Evolutionary conservation across 2,888 invertebrate species (phyloP).

Genomic region (Erebia palarica): DNA sequence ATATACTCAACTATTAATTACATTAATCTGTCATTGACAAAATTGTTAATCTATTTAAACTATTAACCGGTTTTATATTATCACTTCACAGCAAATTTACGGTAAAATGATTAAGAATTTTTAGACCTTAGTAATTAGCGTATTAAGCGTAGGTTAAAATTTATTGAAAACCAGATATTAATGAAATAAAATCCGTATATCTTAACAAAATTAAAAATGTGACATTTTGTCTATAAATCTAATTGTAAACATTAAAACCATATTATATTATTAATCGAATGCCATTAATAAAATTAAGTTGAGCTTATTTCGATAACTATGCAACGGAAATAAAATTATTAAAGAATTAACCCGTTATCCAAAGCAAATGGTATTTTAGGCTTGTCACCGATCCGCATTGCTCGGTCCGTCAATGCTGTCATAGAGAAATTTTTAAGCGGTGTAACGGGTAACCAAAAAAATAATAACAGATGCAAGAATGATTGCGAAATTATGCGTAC

Average conservation of each 20-base stretch:
- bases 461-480: constrained; percentile 42
- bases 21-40: not conserved
- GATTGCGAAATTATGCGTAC: constrained; percentile 56
- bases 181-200: not conserved
- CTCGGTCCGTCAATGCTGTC: constrained; percentile 34
- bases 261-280: too few species aligned
- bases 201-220: not conserved
- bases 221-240: not conserved
- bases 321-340: constrained; percentile 30
- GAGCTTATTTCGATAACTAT: not conserved
- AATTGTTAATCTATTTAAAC: not conserved
- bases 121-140: not conserved
- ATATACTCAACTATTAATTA: not conserved
- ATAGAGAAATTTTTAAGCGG: constrained; percentile 41
- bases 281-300: too few species aligned
- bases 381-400: constrained; percentile 37
- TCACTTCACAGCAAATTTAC: constrained; percentile 1
- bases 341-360: constrained; percentile 32
- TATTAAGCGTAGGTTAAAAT: not conserved
- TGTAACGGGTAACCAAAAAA: constrained; percentile 46
- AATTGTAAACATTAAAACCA: not conserved
- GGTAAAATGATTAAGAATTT: constrained; percentile 11
- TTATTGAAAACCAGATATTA: not conserved
- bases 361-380: constrained; percentile 36
- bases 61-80: constrained; percentile 6